Percentiles rank a stretch among this genome's conserved stretches.
Evolutionary conservation across 2,888 invertebrate genomes (phyloP).

Genomic region (Caenorhabditis sp.): DNA sequence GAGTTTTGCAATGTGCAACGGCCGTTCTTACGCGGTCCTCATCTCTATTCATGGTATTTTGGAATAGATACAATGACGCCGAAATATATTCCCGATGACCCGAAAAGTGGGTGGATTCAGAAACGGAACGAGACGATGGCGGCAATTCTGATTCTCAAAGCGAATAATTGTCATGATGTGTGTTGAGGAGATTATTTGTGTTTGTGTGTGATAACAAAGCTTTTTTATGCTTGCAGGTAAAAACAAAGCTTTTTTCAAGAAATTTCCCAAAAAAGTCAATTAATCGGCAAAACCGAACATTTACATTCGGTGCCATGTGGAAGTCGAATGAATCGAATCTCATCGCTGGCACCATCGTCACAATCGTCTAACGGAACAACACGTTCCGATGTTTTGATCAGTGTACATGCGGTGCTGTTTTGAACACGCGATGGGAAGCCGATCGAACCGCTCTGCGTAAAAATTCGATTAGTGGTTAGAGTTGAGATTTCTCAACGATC

Average conservation of each 20-base stretch:
- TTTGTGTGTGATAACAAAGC: too few species aligned
- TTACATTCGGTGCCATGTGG: conserved; percentile 42
- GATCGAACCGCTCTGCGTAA: conserved; percentile 47
- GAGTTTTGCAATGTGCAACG: conserved; percentile 55
- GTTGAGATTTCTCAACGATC: too few species aligned
- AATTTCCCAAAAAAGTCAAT: too few species aligned
- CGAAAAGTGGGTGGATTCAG: conserved; percentile 31
- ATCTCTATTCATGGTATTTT: conserved; percentile 45
- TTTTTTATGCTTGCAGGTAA: too few species aligned
- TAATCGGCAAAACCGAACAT: conserved; percentile 40
- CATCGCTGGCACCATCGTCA: conserved; percentile 43
- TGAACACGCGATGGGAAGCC: conserved; percentile 46
- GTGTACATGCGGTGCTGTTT: conserved; percentile 44
- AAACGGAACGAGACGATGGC: conserved; percentile 43
- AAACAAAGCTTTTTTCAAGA: too few species aligned
- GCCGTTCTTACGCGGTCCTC: conserved; percentile 53
- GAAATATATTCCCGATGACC: conserved; percentile 12
- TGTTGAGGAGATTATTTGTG: conserved; percentile 20
- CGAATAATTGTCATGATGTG: conserved; percentile 52
- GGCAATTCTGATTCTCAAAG: conserved; percentile 43
- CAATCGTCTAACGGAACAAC: conserved; percentile 39
- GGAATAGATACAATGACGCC: conserved; percentile 25
- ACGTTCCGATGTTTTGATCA: conserved; percentile 39
- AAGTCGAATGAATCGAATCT: conserved; percentile 34
- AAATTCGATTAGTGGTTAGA: too few species aligned